phyloP scores from a whole-genome alignment of 2,113 vertebrate species.

The Ranitomeya variabilis region DNA sequence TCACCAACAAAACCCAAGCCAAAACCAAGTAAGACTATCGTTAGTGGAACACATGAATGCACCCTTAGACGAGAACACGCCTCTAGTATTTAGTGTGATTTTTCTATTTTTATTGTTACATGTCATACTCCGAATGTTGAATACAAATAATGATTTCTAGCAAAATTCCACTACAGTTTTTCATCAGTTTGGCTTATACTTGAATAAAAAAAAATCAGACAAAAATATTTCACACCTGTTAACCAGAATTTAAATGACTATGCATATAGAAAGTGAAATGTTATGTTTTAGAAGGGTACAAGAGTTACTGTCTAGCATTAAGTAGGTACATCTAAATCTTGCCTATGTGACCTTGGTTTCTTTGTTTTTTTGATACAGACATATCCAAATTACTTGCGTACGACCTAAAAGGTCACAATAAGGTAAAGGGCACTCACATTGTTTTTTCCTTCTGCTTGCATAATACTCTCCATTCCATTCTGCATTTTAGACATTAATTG shows the following conservation, averaged over 20 bases:
- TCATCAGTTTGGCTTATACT: background rate
- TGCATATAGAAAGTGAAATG: constrained; percentile 14
- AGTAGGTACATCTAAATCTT: constrained; percentile 31
- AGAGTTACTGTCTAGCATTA: constrained; percentile 42
- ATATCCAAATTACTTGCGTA: constrained; percentile 57
- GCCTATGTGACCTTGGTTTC: constrained; percentile 37
- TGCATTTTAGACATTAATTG: constrained; percentile 63
- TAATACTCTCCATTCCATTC: constrained; percentile 59
- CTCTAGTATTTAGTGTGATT: background rate
- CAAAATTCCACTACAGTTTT: background rate
- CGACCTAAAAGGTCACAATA: constrained; percentile 55
- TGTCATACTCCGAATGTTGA: background rate
- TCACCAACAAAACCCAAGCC: background rate
- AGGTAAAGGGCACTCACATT: constrained; percentile 62
- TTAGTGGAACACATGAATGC: background rate
- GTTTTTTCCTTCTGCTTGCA: constrained; percentile 62
- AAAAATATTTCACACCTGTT: background rate
- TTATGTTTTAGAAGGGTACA: constrained; percentile 20
- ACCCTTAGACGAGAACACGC: background rate
- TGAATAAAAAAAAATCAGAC: background rate
- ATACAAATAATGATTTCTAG: background rate
- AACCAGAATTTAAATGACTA: constrained; percentile 20
- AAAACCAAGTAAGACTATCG: background rate
- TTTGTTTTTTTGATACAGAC: constrained; percentile 72
- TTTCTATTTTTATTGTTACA: background rate